phyloP scores from a whole-genome alignment of 2,888 invertebrate genomes.

The Aspidiotus rigidus region DNA sequence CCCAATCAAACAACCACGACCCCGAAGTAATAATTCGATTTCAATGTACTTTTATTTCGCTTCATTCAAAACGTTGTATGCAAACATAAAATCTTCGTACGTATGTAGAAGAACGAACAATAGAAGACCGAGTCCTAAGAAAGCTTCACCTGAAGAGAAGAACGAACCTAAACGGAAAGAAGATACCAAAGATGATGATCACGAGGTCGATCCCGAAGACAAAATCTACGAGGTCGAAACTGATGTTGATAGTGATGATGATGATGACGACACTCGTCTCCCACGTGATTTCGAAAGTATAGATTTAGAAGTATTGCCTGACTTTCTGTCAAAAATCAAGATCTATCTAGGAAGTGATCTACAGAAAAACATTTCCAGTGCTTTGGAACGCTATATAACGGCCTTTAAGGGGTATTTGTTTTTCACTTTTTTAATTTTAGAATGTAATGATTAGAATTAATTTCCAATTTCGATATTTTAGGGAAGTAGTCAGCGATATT shows the following conservation, averaged over 20 bases:
- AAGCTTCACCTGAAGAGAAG: too few relatives aligned
- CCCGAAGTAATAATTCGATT: too few relatives aligned
- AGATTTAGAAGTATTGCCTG: conserved; percentile 13
- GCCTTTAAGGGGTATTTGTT: conserved; percentile 51
- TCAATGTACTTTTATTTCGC: too few relatives aligned
- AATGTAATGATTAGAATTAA: neutral
- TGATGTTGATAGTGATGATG: conserved; percentile 35
- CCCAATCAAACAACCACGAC: neutral
- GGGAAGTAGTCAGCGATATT: conserved; percentile 13
- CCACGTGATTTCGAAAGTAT: conserved; percentile 11
- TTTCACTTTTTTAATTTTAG: neutral
- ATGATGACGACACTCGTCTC: conserved; percentile 14
- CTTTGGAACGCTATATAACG: conserved; percentile 48
- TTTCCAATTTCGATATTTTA: neutral
- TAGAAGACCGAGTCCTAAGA: too few relatives aligned
- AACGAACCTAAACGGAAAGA: too few relatives aligned
- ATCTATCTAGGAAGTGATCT: conserved; percentile 26
- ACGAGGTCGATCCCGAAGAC: neutral
- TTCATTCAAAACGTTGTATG: too few relatives aligned
- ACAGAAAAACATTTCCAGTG: neutral
- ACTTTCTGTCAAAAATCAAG: conserved; percentile 17
- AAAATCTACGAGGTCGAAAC: conserved; percentile 35
- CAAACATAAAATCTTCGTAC: too few relatives aligned
- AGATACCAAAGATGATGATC: too few relatives aligned
- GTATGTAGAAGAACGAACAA: too few relatives aligned